phyloP scores from a whole-genome alignment of 2,888 invertebrate species.

The Colletes collaris region DNA sequence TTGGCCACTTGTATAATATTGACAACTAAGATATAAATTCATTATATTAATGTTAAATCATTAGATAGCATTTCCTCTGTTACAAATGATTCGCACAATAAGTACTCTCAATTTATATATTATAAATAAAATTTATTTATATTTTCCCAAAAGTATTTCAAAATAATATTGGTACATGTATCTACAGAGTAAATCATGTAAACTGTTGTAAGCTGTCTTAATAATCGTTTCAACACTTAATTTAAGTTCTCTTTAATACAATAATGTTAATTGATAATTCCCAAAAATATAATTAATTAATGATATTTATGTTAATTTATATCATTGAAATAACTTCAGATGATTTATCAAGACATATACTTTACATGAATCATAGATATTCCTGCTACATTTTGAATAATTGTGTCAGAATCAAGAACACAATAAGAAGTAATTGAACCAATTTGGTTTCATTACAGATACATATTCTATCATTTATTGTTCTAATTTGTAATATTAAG shows the following conservation, averaged over 20 bases:
- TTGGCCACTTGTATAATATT: slow-evolving; percentile 15
- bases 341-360: slow-evolving; percentile 2
- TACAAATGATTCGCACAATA: neutral
- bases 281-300: too few relatives aligned
- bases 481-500: slow-evolving; percentile 33
- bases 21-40: slow-evolving; percentile 7
- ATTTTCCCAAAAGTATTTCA: neutral
- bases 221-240: too few relatives aligned
- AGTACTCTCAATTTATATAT: neutral
- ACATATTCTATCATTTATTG: slow-evolving; percentile 38
- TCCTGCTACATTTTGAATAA: slow-evolving; percentile 21
- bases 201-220: too few relatives aligned
- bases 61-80: neutral
- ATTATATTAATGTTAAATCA: neutral
- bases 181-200: neutral
- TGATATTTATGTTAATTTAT: neutral
- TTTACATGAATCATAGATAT: slow-evolving; percentile 19
- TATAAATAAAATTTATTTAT: neutral
- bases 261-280: too few relatives aligned
- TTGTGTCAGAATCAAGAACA: slow-evolving; percentile 36
- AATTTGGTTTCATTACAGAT: slow-evolving; percentile 63
- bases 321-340: slow-evolving; percentile 9
- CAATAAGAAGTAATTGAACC: slow-evolving; percentile 60
- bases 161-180: neutral
- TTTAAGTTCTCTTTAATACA: too few relatives aligned